Percentiles rank a stretch among this genome's conserved stretches.
phyloP scores from a whole-genome alignment of 2,888 invertebrate species.

The Amaurobius ferox region DNA sequence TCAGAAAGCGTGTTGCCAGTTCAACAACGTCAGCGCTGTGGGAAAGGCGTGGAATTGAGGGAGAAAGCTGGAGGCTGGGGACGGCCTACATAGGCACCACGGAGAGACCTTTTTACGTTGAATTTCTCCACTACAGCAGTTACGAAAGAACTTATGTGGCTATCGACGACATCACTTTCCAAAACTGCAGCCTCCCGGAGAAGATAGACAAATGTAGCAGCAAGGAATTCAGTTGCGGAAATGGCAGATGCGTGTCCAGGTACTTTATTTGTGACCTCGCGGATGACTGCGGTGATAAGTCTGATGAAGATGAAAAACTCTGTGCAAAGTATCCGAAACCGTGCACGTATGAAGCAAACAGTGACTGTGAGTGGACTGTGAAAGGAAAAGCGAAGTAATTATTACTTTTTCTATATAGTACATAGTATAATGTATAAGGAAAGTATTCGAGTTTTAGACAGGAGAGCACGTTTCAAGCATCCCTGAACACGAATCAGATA shows the following conservation, averaged over 20 bases:
- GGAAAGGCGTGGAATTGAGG: constrained; percentile 31
- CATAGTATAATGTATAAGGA: too few species aligned
- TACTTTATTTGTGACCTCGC: constrained; percentile 63
- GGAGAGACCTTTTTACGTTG: constrained; percentile 47
- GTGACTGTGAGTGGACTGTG: constrained; percentile 62
- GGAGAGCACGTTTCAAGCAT: too few species aligned
- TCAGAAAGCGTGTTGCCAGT: constrained; percentile 50
- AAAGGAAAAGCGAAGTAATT: constrained; percentile 45
- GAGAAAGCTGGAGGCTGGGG: constrained; percentile 44
- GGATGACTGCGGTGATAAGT: constrained; percentile 73
- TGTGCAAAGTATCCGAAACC: constrained; percentile 57
- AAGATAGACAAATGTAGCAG: constrained; percentile 25
- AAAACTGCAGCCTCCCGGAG: constrained; percentile 53
- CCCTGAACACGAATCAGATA: too few species aligned
- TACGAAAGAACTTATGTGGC: constrained; percentile 33
- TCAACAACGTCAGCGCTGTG: constrained; percentile 30
- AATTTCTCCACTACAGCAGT: constrained; percentile 17
- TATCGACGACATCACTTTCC: constrained; percentile 69
- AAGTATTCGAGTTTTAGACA: too few species aligned
- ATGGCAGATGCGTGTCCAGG: constrained; percentile 55
- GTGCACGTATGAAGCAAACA: constrained; percentile 60
- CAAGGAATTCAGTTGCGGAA: constrained; percentile 42
- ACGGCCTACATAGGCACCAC: constrained; percentile 63
- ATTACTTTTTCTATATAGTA: too few species aligned
- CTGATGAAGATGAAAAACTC: constrained; percentile 59